Base-by-base conservation (phyloP, 1,140 invertebrate species). In the Drosophila sp. region DNA sequence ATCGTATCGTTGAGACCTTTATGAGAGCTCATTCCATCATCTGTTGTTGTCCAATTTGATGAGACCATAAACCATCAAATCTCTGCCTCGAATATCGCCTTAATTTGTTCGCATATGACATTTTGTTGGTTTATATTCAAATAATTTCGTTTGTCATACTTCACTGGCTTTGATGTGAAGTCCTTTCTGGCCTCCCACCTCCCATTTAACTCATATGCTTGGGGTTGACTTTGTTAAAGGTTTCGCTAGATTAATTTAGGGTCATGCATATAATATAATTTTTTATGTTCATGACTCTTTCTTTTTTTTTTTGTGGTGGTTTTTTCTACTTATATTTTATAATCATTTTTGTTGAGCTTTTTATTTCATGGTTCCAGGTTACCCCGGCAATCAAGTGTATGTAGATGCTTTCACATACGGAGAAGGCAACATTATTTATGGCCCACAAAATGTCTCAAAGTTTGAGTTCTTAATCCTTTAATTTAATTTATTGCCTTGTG, bases 201-300 rank as follows among this genome's bases (percentile, higher is more conserved):
- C n/a, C 2, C 4, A 23, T 35, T 35, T 63, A 27, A 29, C 2
- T 50, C 23, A 50, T 27, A 7, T 32, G 35, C 35, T 38, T 35
- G 67, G 62, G 72, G 68, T 63, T 70, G 63, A 70, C 41, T 29
- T 71, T 27, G 66, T 66, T 65, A 75, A 78, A 83, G 86, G 87
- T 90, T 90, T 90, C 87, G 87, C 79, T 90, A 90, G 87, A 90
- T 90, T 90, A 90, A 90, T 90, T 90, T 90, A 71, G 82, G 87
- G 87, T 90, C 87, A 90, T 83, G 87, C 87, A 90, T 90, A 90
- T 86, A 87, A 86, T 72, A 80, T 87, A 67, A 90, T 90, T 90
- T 90, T 89, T 89, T 89, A 89, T 67, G 55, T 38, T 38, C 56
- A 25, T 58, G 32, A 57, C 56, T 58, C 35, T 10, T 55, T 54